Evolutionary conservation across 2,113 vertebrate genomes (phyloP).

Genomic region (Malaclemys terrapin): DNA sequence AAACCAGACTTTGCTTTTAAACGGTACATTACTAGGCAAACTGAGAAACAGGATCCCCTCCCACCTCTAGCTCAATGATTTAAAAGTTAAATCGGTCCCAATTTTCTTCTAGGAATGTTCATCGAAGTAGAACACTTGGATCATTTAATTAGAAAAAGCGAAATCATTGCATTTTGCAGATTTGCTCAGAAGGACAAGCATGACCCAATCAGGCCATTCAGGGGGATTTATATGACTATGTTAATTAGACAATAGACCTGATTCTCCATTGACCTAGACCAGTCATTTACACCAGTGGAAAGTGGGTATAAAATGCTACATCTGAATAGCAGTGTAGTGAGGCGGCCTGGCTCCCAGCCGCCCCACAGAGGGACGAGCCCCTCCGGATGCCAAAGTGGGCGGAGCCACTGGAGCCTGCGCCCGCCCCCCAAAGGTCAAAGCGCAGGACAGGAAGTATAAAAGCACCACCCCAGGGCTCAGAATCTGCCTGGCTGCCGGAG

Average conservation of each 20-base stretch:
- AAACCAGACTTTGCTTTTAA: neutral
- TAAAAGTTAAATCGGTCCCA: neutral
- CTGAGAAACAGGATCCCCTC: too few species aligned
- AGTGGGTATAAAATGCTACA: neutral
- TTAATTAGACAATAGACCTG: neutral
- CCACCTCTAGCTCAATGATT: neutral
- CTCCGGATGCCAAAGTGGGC: too few species aligned
- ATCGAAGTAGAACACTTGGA: neutral
- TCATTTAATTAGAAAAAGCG: neutral
- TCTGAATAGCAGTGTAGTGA: too few species aligned
- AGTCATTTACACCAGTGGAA: neutral
- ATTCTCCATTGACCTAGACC: neutral
- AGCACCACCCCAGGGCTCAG: too few species aligned
- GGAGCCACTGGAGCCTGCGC: too few species aligned
- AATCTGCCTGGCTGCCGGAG: too few species aligned
- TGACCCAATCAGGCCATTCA: neutral
- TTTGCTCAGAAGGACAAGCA: neutral
- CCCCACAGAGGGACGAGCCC: too few species aligned
- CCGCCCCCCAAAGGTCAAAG: too few species aligned
- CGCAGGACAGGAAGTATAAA: too few species aligned
- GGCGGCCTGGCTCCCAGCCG: too few species aligned
- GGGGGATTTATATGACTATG: neutral
- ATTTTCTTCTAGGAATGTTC: neutral
- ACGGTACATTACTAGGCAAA: too few species aligned
- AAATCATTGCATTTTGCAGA: neutral